These are phyloP conservation scores for Valencia hispanica DNA, from an alignment of 2,797 vertebrate species.

Conservation along the genomic window DNA sequence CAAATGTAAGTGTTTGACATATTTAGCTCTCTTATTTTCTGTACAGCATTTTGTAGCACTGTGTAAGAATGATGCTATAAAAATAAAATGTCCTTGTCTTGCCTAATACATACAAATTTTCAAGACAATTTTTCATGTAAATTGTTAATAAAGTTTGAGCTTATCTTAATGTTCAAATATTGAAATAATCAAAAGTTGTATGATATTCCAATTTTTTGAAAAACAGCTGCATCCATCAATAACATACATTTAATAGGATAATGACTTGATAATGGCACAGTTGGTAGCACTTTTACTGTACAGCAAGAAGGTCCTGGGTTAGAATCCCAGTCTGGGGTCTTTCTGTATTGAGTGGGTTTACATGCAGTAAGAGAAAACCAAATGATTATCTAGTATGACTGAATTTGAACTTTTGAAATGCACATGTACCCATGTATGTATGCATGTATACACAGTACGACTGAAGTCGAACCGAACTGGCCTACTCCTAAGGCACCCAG, in stretches of 20 bases:
- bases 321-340: neutral
- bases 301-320: neutral
- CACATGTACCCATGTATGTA: too few relatives aligned
- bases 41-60: neutral
- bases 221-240: neutral
- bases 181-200: too few relatives aligned
- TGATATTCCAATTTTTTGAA: neutral
- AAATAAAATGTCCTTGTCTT: neutral
- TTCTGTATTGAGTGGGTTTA: neutral
- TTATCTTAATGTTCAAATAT: too few relatives aligned
- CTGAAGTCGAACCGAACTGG: too few relatives aligned
- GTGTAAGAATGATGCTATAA: neutral
- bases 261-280: neutral
- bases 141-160: too few relatives aligned
- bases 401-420: too few relatives aligned
- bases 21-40: neutral
- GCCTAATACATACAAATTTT: neutral
- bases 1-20: neutral
- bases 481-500: too few relatives aligned
- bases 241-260: neutral
- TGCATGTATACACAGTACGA: too few relatives aligned
- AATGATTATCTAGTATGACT: too few relatives aligned
- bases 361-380: too few relatives aligned
- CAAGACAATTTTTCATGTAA: too few relatives aligned
- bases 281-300: neutral